Evolutionary conservation across 2,888 invertebrate species (phyloP).

Genomic region (Pardosa pseudoannulata): DNA sequence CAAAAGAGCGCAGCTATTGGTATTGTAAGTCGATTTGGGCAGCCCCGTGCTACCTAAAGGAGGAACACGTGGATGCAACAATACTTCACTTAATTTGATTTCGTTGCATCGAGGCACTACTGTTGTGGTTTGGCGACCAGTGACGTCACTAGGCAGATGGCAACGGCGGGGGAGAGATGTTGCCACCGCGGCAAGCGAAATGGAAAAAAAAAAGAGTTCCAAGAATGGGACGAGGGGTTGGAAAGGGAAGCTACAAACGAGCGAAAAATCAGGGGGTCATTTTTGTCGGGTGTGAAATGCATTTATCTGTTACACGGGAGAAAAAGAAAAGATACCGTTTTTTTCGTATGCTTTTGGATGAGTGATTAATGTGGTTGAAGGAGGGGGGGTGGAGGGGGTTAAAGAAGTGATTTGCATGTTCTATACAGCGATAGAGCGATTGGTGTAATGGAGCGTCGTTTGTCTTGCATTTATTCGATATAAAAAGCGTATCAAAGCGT

Average conservation of each 20-base stretch:
- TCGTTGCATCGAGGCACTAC: slow-evolving; percentile 43
- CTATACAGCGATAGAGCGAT: neutral
- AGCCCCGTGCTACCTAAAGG: slow-evolving; percentile 26
- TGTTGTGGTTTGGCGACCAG: slow-evolving; percentile 58
- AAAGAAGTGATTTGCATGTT: slow-evolving; percentile 11
- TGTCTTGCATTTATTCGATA: neutral
- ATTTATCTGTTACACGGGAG: slow-evolving; percentile 24
- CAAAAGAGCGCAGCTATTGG: slow-evolving; percentile 29
- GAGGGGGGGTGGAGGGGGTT: neutral
- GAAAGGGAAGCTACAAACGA: slow-evolving; percentile 39
- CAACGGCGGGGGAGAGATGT: slow-evolving; percentile 52
- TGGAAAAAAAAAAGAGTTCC: slow-evolving; percentile 42
- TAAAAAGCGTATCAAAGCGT: neutral
- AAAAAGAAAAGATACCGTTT: slow-evolving; percentile 22
- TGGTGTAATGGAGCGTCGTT: slow-evolving; percentile 3
- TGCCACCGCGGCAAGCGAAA: slow-evolving; percentile 56
- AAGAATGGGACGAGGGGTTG: slow-evolving; percentile 9
- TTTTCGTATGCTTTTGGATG: neutral
- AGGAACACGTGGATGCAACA: slow-evolving; percentile 64
- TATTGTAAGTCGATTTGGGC: slow-evolving; percentile 63
- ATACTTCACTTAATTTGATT: slow-evolving; percentile 71
- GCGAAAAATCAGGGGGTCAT: slow-evolving; percentile 59
- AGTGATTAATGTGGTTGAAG: slow-evolving; percentile 22
- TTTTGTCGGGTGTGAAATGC: slow-evolving; percentile 53
- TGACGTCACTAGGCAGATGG: slow-evolving; percentile 68